Evolutionary conservation across 2,797 vertebrate species (phyloP).

Genomic region (Sebastes alutus): DNA sequence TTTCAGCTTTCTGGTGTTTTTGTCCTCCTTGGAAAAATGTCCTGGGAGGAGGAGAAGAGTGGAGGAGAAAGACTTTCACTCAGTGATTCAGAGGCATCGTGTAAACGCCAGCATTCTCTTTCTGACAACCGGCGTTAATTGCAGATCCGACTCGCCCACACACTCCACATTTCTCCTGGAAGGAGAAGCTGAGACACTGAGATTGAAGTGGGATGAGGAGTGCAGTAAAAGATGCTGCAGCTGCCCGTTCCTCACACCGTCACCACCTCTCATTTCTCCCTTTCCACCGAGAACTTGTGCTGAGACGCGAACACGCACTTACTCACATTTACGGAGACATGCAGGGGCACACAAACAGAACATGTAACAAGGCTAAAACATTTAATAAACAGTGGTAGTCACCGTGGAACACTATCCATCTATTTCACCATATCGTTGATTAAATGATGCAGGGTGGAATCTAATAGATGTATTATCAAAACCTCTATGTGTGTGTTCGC

Average conservation of each 20-base stretch:
- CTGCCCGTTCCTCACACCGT: conserved; percentile 76
- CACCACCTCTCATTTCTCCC: conserved; percentile 75
- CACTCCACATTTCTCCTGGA: conserved; percentile 84
- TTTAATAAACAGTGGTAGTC: conserved; percentile 58
- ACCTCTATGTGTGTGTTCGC: conserved; percentile 26
- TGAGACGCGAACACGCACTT: conserved; percentile 54
- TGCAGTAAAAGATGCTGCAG: conserved; percentile 81
- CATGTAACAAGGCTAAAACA: conserved; percentile 59
- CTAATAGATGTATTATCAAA: conserved; percentile 23
- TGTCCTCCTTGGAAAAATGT: conserved; percentile 79
- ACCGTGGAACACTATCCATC: conserved; percentile 35
- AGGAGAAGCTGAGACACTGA: conserved; percentile 83
- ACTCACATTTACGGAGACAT: conserved; percentile 52
- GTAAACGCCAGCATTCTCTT: conserved; percentile 86
- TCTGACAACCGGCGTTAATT: conserved; percentile 87
- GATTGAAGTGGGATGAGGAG: conserved; percentile 83
- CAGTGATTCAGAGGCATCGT: conserved; percentile 83
- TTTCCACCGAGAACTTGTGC: conserved; percentile 69
- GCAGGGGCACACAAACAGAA: conserved; percentile 54
- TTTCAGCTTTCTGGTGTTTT: conserved; percentile 77
- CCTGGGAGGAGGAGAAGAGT: conserved; percentile 79
- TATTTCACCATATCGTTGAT: conserved; percentile 18
- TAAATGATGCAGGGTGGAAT: conserved; percentile 34
- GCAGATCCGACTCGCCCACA: conserved; percentile 87
- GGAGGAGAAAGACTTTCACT: conserved; percentile 80